phyloP scores from a whole-genome alignment of 2,888 invertebrate species.

The Temnothorax rugatulus region DNA sequence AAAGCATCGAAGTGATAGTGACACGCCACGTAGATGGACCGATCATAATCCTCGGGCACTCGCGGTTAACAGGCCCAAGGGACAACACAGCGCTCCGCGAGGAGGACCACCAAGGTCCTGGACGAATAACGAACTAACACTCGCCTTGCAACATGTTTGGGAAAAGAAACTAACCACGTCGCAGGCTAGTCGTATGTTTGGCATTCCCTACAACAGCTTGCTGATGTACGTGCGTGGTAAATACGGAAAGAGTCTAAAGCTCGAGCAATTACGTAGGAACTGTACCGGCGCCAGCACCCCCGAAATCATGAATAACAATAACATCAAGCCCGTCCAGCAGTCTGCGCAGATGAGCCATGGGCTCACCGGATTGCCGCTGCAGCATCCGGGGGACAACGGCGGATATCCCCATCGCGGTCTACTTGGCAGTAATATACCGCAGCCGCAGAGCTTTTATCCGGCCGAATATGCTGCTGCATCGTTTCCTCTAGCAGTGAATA shows the following conservation, averaged over 20 bases:
- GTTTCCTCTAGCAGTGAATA: conserved; percentile 94
- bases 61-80: conserved; percentile 93
- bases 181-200: conserved; percentile 95
- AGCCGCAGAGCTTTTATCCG: conserved; percentile 92
- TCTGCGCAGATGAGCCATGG: conserved; percentile 80
- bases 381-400: conserved; percentile 80
- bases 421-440: conserved; percentile 86
- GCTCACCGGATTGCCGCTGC: conserved; percentile 75
- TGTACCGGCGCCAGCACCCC: conserved; percentile 92
- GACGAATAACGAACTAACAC: conserved; percentile 96
- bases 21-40: conserved; percentile 81
- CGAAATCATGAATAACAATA: conserved; percentile 88
- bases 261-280: conserved; percentile 95
- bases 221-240: conserved; percentile 97
- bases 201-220: conserved; percentile 97
- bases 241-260: conserved; percentile 96
- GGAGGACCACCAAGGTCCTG: conserved; percentile 96
- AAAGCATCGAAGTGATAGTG: conserved; percentile 78
- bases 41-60: conserved; percentile 82
- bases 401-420: conserved; percentile 82
- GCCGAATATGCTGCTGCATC: conserved; percentile 87
- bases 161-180: conserved; percentile 98
- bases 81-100: conserved; percentile 96
- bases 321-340: conserved; percentile 87
- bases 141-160: conserved; percentile 97